phyloP scores from a whole-genome alignment of 2,888 invertebrate genomes.

The Ferdinandea cuprea region DNA sequence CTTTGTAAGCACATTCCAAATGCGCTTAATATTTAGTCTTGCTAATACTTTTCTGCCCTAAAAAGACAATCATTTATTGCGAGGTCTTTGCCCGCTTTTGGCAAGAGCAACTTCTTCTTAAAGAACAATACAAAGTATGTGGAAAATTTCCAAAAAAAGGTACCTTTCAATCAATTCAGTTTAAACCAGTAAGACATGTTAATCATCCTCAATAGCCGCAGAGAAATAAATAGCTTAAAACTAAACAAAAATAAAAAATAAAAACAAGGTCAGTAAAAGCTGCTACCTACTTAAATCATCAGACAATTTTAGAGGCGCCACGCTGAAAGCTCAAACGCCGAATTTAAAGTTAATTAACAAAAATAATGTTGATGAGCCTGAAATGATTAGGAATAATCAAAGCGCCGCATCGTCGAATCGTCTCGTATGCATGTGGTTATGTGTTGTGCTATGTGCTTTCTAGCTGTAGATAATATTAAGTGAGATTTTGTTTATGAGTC shows the following conservation, averaged over 20 bases:
- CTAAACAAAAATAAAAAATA: too few species aligned
- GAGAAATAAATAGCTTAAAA: background rate
- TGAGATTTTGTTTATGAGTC: slow-evolving; percentile 12
- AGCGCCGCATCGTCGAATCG: background rate
- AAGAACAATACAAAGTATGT: too few species aligned
- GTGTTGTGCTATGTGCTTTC: background rate
- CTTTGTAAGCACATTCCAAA: too few species aligned
- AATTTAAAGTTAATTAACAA: slow-evolving; percentile 52
- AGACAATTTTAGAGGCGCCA: slow-evolving; percentile 4
- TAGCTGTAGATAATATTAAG: background rate
- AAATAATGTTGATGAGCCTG: slow-evolving; percentile 45
- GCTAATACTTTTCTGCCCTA: too few species aligned
- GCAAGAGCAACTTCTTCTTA: too few species aligned
- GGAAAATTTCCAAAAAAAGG: too few species aligned
- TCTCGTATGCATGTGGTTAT: background rate
- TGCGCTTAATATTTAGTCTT: too few species aligned
- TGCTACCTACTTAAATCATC: slow-evolving; percentile 11
- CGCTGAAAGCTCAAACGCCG: background rate
- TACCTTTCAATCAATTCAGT: too few species aligned
- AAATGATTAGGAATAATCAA: slow-evolving; percentile 18
- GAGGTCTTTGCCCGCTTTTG: too few species aligned
- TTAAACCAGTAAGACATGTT: too few species aligned
- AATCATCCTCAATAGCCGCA: too few species aligned
- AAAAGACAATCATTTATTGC: too few species aligned
- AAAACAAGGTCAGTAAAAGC: slow-evolving; percentile 59